These are phyloP conservation scores for Electrophaes corylata DNA, from an alignment of 2,888 invertebrate genomes.

Conservation along the genomic window DNA sequence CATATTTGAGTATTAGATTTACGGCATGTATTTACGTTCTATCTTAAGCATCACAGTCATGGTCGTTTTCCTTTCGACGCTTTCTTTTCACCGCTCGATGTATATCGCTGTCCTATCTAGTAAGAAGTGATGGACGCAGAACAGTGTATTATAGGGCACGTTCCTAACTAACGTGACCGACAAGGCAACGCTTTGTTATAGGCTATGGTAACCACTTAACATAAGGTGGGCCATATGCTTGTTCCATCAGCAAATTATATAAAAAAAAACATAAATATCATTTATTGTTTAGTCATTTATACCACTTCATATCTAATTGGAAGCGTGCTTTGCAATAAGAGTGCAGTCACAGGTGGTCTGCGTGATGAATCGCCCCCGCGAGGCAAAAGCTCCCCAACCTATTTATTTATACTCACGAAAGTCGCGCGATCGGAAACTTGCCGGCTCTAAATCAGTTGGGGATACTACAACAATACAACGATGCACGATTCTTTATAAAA, in stretches of 20 bases:
- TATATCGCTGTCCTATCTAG: no score
- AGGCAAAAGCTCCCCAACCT: constrained; percentile 60
- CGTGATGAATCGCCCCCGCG: constrained; percentile 71
- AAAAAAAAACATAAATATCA: neutral
- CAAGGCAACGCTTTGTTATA: no score
- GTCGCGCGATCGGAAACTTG: constrained; percentile 54
- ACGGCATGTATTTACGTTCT: neutral
- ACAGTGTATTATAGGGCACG: no score
- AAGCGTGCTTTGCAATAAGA: constrained; percentile 55
- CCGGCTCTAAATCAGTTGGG: constrained; percentile 50
- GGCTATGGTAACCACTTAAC: no score
- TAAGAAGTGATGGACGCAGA: no score
- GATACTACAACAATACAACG: constrained; percentile 45
- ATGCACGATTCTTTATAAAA: constrained; percentile 21
- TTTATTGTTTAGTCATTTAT: constrained; percentile 10
- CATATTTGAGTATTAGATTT: constrained; percentile 15
- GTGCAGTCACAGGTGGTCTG: constrained; percentile 69
- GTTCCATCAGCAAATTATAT: no score
- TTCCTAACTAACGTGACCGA: no score
- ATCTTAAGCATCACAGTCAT: no score
- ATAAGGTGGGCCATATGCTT: no score
- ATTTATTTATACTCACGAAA: constrained; percentile 62
- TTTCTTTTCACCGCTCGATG: no score
- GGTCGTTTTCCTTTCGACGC: no score
- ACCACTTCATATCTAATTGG: constrained; percentile 43